Conservation (phyloP, 1,140 invertebrate species). For the Lordiphosa mommai region DNA sequence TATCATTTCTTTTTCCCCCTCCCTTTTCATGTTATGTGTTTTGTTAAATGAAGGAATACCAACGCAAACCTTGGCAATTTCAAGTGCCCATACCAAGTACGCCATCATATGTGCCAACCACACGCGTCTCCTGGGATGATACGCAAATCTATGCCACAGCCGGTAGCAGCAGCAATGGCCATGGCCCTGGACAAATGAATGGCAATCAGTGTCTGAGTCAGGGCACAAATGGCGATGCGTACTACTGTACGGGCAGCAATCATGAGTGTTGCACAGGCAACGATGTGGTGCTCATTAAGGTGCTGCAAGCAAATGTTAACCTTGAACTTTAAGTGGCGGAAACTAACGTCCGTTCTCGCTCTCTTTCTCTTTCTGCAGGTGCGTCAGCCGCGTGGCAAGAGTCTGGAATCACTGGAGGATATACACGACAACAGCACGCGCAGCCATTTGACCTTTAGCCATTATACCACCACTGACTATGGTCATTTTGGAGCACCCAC, state of each 20-base stretch:
- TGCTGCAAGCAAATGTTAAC: constrained; percentile 41
- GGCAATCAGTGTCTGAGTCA: constrained; percentile 2
- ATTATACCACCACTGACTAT: constrained; percentile 78
- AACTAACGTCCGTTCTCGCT: background rate
- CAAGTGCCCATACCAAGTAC: constrained; percentile 71
- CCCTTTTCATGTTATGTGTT: background rate
- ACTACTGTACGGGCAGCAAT: constrained; percentile 74
- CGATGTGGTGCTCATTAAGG: constrained; percentile 79
- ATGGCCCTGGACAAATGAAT: constrained; percentile 5
- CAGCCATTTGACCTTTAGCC: constrained; percentile 83
- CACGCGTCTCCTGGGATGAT: constrained; percentile 78
- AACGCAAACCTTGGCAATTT: constrained; percentile 69
- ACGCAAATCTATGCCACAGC: constrained; percentile 68
- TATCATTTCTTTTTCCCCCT: constrained; percentile 9
- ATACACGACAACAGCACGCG: constrained; percentile 82
- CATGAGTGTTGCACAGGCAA: constrained; percentile 76
- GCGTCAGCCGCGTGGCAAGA: constrained; percentile 88
- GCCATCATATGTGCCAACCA: constrained; percentile 75
- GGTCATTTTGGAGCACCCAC: constrained; percentile 79
- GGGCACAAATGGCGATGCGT: constrained; percentile 61
- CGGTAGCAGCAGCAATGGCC: constrained; percentile 22
- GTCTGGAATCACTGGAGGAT: constrained; percentile 90
- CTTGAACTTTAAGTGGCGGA: constrained; percentile 52
- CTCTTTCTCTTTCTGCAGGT: constrained; percentile 65
- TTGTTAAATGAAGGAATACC: constrained; percentile 40